Evolutionary conservation across 2,113 vertebrate species (phyloP), one percentile per base, ranked within the genome.

Genomic region (Pseudorasbora parva): DNA sequence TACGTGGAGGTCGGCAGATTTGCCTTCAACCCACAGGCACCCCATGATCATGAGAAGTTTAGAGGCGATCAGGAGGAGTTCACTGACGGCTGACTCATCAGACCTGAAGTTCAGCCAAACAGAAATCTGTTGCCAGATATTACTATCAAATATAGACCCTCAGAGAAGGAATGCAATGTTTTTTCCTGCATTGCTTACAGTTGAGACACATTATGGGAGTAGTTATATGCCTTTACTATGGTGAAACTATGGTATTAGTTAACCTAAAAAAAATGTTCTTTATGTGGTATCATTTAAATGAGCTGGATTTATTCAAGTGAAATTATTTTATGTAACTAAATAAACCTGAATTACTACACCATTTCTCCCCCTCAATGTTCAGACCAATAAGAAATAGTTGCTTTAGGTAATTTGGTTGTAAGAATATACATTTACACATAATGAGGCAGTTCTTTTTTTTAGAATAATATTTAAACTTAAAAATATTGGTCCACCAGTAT

Each of bases 81-180:
- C 76, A 60, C 4, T 78, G 14, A 59, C 9, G 33, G 1, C 75
- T 77, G 33, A 78, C n/a, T 78, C 76, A 78, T 45, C 8, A 23
- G n/a, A 37, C 27, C 14, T 60, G 37, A 62, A 45, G 56, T 43
- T 78, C 56, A 78, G 76, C 76, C 76, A 77, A 77, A 77, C 1
- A 77, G 5, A 78, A 62, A 78, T 78, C 75, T 78, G 56, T 25
- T 60, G 56, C 56, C 37, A 78, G 54, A 77, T 54, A 21, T 59
- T 41, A 23, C n/a, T 11, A 45, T 62, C n/a, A 78, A 62, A 78
- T 62, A 77, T 59, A 76, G 17, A 59, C 33, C 49, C 51, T 15
- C 27, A 15, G 51, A 37, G 51, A 57, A 57, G 54, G 19, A 57
- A 37, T 77, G 21, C 17, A 60, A 60, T 78, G 37, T 33, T 8